A percentile compares a stretch with the other conserved stretches of the same genome.
phyloP scores from a whole-genome alignment of 2,888 invertebrate genomes.

The Acholoe squamosa region DNA sequence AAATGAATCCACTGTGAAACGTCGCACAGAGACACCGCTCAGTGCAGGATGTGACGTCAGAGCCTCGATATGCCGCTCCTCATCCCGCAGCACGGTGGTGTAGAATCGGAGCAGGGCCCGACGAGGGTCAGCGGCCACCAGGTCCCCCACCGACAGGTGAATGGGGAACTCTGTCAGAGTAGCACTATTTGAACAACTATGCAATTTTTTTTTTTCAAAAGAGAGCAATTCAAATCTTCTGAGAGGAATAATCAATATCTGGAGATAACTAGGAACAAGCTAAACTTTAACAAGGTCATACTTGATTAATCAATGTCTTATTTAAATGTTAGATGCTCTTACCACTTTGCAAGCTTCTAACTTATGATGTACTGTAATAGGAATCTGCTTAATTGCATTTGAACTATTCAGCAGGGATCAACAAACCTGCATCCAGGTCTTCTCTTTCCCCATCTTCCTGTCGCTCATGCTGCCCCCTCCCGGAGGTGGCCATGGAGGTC shows the following conservation, averaged over 20 bases:
- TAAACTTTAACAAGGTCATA: too few relatives aligned
- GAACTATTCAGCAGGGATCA: too few relatives aligned
- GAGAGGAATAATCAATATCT: too few relatives aligned
- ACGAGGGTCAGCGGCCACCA: conserved; percentile 33
- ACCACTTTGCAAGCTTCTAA: too few relatives aligned
- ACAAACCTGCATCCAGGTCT: not conserved
- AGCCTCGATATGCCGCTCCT: conserved; percentile 70
- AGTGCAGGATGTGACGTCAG: conserved; percentile 68
- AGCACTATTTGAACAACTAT: not conserved
- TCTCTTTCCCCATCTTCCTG: not conserved
- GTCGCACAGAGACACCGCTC: conserved; percentile 64
- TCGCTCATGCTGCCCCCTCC: not conserved
- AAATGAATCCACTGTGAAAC: conserved; percentile 66
- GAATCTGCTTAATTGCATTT: too few relatives aligned
- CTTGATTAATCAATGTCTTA: too few relatives aligned
- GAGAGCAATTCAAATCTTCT: too few relatives aligned
- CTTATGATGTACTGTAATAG: too few relatives aligned
- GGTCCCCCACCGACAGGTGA: conserved; percentile 3
- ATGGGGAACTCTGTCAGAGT: not conserved
- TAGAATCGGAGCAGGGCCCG: conserved; percentile 69
- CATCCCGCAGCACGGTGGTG: conserved; percentile 69
- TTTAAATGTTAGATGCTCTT: too few relatives aligned
- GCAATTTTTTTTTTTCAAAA: too few relatives aligned
- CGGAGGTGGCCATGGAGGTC: conserved; percentile 41
- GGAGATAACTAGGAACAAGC: too few relatives aligned